Base-by-base conservation (phyloP, 2,888 invertebrate genomes). In the Conus canariensis region DNA sequence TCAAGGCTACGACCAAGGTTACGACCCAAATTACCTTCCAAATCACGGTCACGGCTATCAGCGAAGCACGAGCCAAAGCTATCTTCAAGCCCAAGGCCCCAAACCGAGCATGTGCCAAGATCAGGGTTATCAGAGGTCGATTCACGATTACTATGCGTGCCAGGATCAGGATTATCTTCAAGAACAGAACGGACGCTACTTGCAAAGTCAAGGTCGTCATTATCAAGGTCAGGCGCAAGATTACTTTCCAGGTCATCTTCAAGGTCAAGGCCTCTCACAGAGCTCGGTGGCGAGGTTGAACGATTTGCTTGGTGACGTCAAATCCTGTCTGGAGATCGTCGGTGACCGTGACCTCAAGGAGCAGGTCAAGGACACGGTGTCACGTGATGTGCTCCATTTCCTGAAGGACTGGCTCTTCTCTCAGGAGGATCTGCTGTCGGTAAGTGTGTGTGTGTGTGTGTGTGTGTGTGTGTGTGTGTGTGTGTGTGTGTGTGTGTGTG, bases 371-470 rank as follows among this genome's bases (percentile, higher is more conserved):
- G 45, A 89, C 85, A 19, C 16, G 2, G 67, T 89, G 85, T 70
- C 89, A 45, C 64, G 74, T 25, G 89, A 89, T 60, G n/a, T 70
- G 14, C 85, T 89, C 45, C 85, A 85, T 25, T 89, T 74, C n/a
- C 77, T 89, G 58, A 67, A 70, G 85, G 89, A 89, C 22, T 89
- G 89, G 89, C 59, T 89, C 59, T 74, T 89, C 25, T 70, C 85
- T 19, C 70, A 89, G 67, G 89, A 89, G 8, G 85, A 74, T 70
- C 85, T 85, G n/a, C 56, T 89, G 74, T 59, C 85, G 70, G 89
- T 89, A 30, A 89, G 89, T 85, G 5, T n/a, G 25, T 70, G 22
- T 70, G 22, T 70, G 22, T 70, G 22, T 70, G 64, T 64, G 64
- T 64, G 64, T 64, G 64, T 64, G 64, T 64, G 64, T 64, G 45